Evolutionary conservation across 2,888 invertebrate species (phyloP).

Genomic region (Ophion obscuratus): DNA sequence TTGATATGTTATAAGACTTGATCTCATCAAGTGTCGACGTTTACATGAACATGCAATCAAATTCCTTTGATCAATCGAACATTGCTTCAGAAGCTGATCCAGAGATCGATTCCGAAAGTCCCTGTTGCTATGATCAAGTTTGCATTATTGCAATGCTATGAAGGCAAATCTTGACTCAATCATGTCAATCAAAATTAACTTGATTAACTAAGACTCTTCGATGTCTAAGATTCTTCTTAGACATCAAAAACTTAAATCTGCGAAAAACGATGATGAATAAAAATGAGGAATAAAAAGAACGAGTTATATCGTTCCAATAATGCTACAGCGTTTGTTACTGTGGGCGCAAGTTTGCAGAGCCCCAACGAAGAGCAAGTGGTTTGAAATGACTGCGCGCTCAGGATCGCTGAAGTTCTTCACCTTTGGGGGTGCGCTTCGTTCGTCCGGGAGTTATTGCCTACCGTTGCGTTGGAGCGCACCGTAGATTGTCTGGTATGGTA

Average conservation of each 20-base stretch:
- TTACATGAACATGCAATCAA: no score
- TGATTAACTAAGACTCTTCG: not conserved
- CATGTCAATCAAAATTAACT: not conserved
- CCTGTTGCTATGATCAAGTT: no score
- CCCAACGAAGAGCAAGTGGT: not conserved
- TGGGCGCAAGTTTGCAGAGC: not conserved
- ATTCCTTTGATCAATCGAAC: no score
- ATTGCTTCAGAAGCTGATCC: no score
- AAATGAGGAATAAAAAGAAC: not conserved
- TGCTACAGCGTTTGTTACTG: not conserved
- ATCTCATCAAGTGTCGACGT: no score
- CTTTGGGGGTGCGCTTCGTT: constrained; percentile 19
- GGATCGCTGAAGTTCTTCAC: constrained; percentile 14
- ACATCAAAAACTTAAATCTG: not conserved
- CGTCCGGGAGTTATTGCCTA: not conserved
- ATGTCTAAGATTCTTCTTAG: not conserved
- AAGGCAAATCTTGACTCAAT: no score
- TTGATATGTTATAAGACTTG: no score
- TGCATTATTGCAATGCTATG: no score
- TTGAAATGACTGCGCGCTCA: not conserved
- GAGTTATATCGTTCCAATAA: not conserved
- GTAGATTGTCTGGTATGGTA: constrained; percentile 21
- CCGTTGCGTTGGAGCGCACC: constrained; percentile 6
- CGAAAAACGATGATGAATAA: not conserved
- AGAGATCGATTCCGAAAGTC: no score